These are phyloP conservation scores for Rhabdomys pumilio DNA, from an alignment of 2,797 vertebrate genomes.

Conservation along the genomic window DNA sequence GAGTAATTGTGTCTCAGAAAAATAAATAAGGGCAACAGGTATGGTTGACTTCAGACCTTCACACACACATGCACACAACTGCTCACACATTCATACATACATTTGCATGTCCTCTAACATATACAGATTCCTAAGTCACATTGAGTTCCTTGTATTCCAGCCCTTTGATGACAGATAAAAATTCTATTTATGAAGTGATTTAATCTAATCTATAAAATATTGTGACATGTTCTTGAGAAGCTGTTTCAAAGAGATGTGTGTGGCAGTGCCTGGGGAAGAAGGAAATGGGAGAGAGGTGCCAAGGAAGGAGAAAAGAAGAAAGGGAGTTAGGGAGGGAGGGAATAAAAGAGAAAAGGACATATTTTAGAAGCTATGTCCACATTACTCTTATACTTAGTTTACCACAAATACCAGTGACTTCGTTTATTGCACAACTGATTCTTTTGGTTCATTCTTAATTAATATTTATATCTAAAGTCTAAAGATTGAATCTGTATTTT, in stretches of 20 bases:
- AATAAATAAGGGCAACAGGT: not conserved
- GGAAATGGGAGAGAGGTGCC: not conserved
- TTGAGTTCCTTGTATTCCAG: not conserved
- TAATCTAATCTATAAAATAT: not conserved
- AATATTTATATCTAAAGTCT: slow-evolving; percentile 9
- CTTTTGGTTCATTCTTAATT: slow-evolving; percentile 8
- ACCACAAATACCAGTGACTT: not conserved
- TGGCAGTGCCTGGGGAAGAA: not conserved
- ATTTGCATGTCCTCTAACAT: not conserved
- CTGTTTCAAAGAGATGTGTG: not conserved
- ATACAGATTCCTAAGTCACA: not conserved
- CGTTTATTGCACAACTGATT: not conserved
- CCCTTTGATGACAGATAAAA: not conserved
- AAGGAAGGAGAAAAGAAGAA: not conserved
- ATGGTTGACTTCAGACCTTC: not conserved
- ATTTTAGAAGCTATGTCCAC: not conserved
- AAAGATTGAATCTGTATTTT: not conserved
- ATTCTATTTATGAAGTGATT: not conserved
- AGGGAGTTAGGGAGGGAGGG: too few species aligned
- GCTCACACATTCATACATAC: not conserved
- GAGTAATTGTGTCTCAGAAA: not conserved
- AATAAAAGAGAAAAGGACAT: not conserved
- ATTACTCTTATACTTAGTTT: not conserved
- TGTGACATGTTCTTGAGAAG: not conserved
- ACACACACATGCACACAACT: not conserved